A percentile compares a stretch with the other conserved stretches of the same genome.
phyloP scores from a whole-genome alignment of 2,113 vertebrate genomes.

The Choloepus hoffmanni region DNA sequence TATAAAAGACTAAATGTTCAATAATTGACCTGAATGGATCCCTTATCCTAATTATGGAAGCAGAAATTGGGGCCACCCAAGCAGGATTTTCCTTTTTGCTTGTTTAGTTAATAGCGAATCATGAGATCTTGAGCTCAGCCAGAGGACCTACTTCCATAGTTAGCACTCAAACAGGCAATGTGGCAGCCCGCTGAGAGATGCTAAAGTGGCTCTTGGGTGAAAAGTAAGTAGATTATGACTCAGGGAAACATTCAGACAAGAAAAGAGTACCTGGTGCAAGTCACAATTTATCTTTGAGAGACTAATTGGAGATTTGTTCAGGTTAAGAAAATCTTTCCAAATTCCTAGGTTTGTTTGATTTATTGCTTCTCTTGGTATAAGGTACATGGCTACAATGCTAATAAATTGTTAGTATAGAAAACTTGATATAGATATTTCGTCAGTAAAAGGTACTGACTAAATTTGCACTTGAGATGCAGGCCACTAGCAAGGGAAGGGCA shows the following conservation, averaged over 20 bases:
- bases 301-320: neutral
- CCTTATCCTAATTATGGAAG: neutral
- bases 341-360: neutral
- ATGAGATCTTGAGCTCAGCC: neutral
- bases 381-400: neutral
- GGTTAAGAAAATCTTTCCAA: neutral
- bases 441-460: neutral
- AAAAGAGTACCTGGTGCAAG: neutral
- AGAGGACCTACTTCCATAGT: rapidly evolving
- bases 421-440: neutral
- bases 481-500: neutral
- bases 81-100: neutral
- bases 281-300: neutral
- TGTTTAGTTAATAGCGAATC: neutral
- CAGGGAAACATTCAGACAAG: neutral
- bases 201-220: neutral
- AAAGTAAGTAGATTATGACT: neutral
- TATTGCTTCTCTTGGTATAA: neutral
- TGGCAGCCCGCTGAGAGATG: neutral
- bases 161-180: neutral
- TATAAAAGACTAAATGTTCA: neutral
- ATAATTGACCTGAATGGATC: rapidly evolving
- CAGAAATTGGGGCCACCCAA: neutral
- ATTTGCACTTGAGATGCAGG: neutral
- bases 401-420: neutral